Conservation (phyloP, 2,113 vertebrate species). For the Aldabrachelys gigantea region DNA sequence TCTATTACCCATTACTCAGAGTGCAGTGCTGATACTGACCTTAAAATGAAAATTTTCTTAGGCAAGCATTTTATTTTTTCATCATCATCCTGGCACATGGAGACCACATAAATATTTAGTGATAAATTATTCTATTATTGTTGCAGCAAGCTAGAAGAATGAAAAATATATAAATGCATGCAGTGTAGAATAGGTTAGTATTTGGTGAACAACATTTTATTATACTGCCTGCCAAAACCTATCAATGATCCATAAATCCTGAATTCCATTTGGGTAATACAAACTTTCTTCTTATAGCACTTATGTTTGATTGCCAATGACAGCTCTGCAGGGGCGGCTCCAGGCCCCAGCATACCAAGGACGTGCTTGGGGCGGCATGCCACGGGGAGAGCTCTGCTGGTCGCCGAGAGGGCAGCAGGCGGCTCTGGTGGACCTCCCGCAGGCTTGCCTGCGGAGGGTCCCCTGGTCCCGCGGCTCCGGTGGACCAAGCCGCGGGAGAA, state of each 20-base stretch:
- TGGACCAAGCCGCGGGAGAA: no score
- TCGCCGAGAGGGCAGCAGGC: no score
- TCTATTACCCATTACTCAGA: rapidly evolving
- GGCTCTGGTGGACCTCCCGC: no score
- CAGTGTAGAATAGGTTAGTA: background rate
- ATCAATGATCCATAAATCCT: background rate
- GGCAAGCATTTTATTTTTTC: background rate
- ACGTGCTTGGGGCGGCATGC: no score
- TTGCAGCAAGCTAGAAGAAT: background rate
- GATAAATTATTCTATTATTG: background rate
- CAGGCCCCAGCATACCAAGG: no score
- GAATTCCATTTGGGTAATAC: background rate
- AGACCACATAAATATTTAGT: background rate
- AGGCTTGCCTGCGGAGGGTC: no score
- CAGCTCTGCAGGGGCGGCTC: background rate
- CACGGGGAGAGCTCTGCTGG: no score
- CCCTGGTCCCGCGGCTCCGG: no score
- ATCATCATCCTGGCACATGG: background rate
- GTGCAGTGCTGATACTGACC: background rate
- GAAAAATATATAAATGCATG: background rate
- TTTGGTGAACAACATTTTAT: background rate
- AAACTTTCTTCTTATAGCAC: background rate
- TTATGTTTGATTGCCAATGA: background rate
- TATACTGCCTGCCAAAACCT: background rate
- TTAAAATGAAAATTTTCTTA: background rate